Percentiles rank a stretch among this genome's conserved stretches.
phyloP scores from a whole-genome alignment of 2,113 vertebrate species.

The Cynoglossus semilaevis region DNA sequence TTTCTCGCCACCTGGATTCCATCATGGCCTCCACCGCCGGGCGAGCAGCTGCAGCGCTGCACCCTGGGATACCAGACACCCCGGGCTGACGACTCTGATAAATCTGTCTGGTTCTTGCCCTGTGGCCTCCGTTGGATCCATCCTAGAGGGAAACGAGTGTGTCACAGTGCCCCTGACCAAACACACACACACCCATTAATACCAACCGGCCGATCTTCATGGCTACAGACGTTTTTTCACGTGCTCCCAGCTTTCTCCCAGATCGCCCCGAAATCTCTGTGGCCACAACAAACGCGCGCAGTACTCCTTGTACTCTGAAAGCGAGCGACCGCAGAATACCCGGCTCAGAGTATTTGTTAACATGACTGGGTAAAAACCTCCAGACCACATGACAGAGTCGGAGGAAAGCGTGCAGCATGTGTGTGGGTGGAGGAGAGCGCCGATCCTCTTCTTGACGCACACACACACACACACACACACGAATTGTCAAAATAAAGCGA shows the following conservation, averaged over 20 bases:
- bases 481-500: conserved; percentile 38
- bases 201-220: conserved; percentile 68
- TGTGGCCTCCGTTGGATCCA: conserved; percentile 79
- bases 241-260: conserved; percentile 47
- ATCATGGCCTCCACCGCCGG: conserved; percentile 65
- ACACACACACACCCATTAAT: conserved; percentile 66
- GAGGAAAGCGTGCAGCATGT: conserved; percentile 14
- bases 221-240: conserved; percentile 67
- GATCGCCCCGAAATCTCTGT: conserved; percentile 44
- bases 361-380: conserved; percentile 67
- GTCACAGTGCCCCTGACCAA: conserved; percentile 67
- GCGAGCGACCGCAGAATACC: conserved; percentile 51
- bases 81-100: conserved; percentile 74
- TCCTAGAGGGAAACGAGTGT: conserved; percentile 77
- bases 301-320: conserved; percentile 46
- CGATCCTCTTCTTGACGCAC: conserved; percentile 46
- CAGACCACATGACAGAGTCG: conserved; percentile 34
- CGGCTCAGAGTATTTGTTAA: conserved; percentile 55
- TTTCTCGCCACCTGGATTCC: conserved; percentile 73
- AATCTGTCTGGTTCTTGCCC: conserved; percentile 76
- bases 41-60: conserved; percentile 69
- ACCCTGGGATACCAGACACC: conserved; percentile 75
- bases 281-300: conserved; percentile 65
- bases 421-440: conserved; percentile 47
- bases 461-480: conserved; percentile 15